Base-by-base conservation (phyloP, 2,888 invertebrate species). In the Lobophora halterata region DNA sequence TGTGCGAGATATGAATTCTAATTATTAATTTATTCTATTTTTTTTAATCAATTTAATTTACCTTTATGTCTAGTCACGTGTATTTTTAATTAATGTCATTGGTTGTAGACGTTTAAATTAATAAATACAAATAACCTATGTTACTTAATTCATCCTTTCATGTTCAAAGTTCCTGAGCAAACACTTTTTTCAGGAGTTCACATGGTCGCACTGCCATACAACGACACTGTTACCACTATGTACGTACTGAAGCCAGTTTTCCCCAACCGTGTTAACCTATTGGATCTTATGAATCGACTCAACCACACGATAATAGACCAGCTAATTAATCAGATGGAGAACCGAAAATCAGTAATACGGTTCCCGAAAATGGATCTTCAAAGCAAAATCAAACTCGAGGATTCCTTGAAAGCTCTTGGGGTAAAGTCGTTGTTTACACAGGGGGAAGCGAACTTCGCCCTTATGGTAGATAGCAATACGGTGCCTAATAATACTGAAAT, bases 331-430 rank as follows among this genome's bases (percentile, higher is more conserved):
- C 76, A 75, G 31, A 87, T 89, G 61, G 65, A 56, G 1, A 73
- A 71, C 13, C 78, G 77, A 3, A 78, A 88, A 3, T 86, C 90
- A 12, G 76, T 93, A 1, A 66, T 92, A 0, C 79, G 91, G 16
- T 85, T 92, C 17, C 95, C 95, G 0, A 93, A 92, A 68, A 92
- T 95, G 91, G 90, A 91, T 52, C 73, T 95, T 1, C 88, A 90
- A 44, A 90, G 86, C 26, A 89, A 85, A 0, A 55, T 90, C 1
- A 86, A 89, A 49, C 67, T 95, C 21, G 90, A 88, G 38, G 46
- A 77, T 0, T 58, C 90, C 0, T 71, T 95, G 2, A 70, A 88
- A 46, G 61, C 69, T 1, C 64, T 95, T 37, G 93, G 93, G 0
- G 64, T 94, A 0, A 64, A 68, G 1, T 87, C 91, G 0, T 77